These are phyloP conservation scores for Patagioenas fasciata DNA, from an alignment of 2,113 vertebrate species.

Conservation along the genomic window DNA sequence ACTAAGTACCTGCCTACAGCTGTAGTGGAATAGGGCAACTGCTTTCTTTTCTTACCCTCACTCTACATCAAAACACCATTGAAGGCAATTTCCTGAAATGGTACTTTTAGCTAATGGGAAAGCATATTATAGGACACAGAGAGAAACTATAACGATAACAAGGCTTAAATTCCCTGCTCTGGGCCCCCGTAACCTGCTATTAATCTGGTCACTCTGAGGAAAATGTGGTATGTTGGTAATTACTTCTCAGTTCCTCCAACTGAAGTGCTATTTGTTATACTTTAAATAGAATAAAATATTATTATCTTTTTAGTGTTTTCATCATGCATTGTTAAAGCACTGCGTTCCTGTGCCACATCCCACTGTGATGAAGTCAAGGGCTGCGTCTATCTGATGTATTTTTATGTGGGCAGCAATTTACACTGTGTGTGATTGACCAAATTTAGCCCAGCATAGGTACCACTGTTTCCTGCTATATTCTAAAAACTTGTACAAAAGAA, in stretches of 20 bases:
- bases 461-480: neutral
- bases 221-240: neutral
- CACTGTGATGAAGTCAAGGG: neutral
- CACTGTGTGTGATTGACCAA: neutral
- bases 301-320: neutral
- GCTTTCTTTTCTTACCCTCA: neutral
- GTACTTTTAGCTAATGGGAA: neutral
- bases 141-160: constrained; percentile 22
- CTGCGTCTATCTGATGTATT: neutral
- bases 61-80: neutral
- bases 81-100: constrained; percentile 32
- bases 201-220: constrained; percentile 2
- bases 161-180: neutral
- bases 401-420: neutral
- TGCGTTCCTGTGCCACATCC: neutral
- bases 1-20: neutral
- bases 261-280: neutral
- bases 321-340: neutral
- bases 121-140: neutral
- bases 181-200: neutral
- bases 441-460: neutral
- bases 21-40: neutral
- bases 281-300: constrained; percentile 2
- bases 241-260: constrained; percentile 15
- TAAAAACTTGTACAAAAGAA: neutral